Evolutionary conservation across 2,113 vertebrate species (phyloP).

Genomic region (Vulpes vulpes): DNA sequence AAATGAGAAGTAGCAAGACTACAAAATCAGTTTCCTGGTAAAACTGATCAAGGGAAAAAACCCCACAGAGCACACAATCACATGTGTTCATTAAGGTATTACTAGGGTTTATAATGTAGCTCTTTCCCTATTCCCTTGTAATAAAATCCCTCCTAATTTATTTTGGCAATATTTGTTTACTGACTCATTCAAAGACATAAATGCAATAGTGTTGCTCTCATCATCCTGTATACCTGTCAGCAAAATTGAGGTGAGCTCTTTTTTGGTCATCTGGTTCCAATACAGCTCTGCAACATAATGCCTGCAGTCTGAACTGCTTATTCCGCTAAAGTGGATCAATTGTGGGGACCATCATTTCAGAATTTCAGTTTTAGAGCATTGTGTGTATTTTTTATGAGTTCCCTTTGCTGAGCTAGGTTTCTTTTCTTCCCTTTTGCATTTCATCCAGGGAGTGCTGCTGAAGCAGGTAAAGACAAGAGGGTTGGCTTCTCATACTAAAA

Average conservation of each 20-base stretch:
- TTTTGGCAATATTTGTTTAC: neutral
- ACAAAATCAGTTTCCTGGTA: neutral
- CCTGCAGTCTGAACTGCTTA: neutral
- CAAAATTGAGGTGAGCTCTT: neutral
- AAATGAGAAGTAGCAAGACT: neutral
- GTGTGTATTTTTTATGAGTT: neutral
- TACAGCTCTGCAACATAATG: neutral
- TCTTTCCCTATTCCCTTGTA: neutral
- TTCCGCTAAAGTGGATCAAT: neutral
- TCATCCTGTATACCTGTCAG: neutral
- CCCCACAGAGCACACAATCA: neutral
- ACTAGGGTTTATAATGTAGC: neutral
- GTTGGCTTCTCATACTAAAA: neutral
- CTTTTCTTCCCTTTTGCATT: neutral
- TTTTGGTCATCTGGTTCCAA: neutral
- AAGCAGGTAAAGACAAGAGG: neutral
- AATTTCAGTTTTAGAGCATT: neutral
- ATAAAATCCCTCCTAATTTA: neutral
- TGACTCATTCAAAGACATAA: neutral
- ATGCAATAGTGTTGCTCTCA: neutral
- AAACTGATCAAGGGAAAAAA: neutral
- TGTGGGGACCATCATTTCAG: neutral
- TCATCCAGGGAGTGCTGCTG: neutral
- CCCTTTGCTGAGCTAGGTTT: neutral
- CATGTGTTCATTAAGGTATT: neutral